A percentile compares a stretch with the other conserved stretches of the same genome.
Conservation (phyloP, 1,140 invertebrate species). For the Panulirus ornatus region DNA sequence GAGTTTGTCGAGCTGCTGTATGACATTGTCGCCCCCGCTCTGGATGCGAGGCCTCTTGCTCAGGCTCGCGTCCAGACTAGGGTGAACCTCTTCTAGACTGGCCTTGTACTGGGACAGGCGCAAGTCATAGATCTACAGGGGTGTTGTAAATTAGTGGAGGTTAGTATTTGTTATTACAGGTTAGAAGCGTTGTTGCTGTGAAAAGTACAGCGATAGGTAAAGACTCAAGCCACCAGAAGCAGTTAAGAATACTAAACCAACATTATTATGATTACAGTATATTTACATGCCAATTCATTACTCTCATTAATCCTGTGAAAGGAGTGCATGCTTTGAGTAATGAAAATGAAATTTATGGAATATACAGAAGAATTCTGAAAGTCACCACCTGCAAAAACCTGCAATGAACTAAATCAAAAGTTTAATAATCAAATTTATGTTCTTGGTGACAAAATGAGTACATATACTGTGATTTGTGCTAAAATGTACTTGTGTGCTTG, state of each 20-base stretch:
- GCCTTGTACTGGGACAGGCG: conserved; percentile 92
- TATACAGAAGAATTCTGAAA: conserved; percentile 62
- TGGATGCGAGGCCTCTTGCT: conserved; percentile 67
- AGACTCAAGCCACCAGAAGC: conserved; percentile 65
- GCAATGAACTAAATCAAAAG: conserved; percentile 60
- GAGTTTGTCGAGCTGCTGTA: conserved; percentile 73
- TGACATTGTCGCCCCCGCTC: conserved; percentile 69
- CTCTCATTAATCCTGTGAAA: conserved; percentile 52
- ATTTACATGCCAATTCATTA: conserved; percentile 72
- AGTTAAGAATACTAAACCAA: conserved; percentile 64
- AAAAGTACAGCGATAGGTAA: conserved; percentile 12
- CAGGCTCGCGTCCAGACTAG: conserved; percentile 84
- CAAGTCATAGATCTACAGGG: conserved; percentile 90
- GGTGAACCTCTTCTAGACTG: conserved; percentile 91
- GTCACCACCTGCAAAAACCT: conserved; percentile 70
- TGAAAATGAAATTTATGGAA: conserved; percentile 48
- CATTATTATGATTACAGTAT: conserved; percentile 52
- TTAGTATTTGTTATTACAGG: conserved; percentile 62
- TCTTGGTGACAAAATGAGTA: conserved; percentile 3
- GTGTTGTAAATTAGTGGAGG: conserved; percentile 63
- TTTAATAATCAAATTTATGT: conserved; percentile 36
- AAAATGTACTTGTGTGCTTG: conserved; percentile 71
- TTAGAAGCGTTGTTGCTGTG: conserved; percentile 34
- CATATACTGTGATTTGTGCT: conserved; percentile 38
- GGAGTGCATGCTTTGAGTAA: conserved; percentile 60